phyloP scores from a whole-genome alignment of 2,888 invertebrate species.

The Taenaris catops region DNA sequence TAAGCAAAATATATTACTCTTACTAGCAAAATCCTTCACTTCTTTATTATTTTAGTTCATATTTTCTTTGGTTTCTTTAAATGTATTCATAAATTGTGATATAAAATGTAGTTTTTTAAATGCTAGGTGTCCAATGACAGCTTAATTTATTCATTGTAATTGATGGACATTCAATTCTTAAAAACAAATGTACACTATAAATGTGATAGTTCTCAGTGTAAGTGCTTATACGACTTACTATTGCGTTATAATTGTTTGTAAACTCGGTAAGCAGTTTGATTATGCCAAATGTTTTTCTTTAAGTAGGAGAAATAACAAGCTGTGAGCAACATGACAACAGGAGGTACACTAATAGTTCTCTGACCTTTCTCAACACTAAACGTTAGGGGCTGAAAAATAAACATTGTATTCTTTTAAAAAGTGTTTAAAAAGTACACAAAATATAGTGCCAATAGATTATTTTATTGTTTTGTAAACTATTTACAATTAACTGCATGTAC shows the following conservation, averaged over 20 bases:
- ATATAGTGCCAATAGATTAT: too few species aligned
- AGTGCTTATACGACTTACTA: too few species aligned
- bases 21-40: too few species aligned
- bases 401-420: slow-evolving; percentile 33
- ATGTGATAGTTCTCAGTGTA: background rate
- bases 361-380: slow-evolving; percentile 64
- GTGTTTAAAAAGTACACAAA: too few species aligned
- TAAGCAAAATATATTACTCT: too few species aligned
- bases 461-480: too few species aligned
- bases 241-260: background rate
- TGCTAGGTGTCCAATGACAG: background rate
- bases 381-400: slow-evolving; percentile 69
- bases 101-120: too few species aligned
- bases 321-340: slow-evolving; percentile 47
- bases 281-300: background rate
- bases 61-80: too few species aligned
- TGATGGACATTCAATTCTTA: background rate
- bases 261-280: background rate
- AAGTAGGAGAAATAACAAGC: slow-evolving; percentile 39
- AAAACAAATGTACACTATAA: background rate
- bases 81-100: too few species aligned
- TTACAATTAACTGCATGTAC: too few species aligned
- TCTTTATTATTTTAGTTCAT: too few species aligned
- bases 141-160: background rate
- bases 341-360: slow-evolving; percentile 48